Evolutionary conservation across 1,140 invertebrate genomes (phyloP).

Genomic region (Lepidurus apus): DNA sequence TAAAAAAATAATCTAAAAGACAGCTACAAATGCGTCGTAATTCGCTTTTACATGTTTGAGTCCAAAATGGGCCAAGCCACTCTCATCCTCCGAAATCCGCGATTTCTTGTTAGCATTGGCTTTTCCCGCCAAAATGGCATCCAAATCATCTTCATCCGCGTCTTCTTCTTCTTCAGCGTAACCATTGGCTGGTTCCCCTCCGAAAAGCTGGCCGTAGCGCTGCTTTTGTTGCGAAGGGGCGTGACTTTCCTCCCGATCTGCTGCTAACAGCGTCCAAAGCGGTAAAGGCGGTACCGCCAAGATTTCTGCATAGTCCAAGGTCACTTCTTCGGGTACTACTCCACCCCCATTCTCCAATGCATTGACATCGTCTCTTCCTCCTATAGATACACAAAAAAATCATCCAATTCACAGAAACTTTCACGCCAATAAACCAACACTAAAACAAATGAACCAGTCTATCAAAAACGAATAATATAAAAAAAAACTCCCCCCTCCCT

Average conservation of each 20-base stretch:
- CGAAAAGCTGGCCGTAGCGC: constrained; percentile 24
- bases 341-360: constrained; percentile 46
- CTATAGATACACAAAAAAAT: background rate
- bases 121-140: constrained; percentile 8
- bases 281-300: constrained; percentile 94
- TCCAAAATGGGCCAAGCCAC: constrained; percentile 70
- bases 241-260: constrained; percentile 68
- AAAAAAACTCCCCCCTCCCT: too few species aligned
- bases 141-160: constrained; percentile 35
- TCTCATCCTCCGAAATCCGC: constrained; percentile 52
- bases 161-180: constrained; percentile 35
- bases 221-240: constrained; percentile 34
- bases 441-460: too few species aligned
- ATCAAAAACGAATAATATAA: too few species aligned
- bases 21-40: background rate
- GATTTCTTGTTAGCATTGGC: background rate
- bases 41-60: constrained; percentile 59
- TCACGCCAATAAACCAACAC: too few species aligned
- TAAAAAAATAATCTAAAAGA: background rate
- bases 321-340: constrained; percentile 74
- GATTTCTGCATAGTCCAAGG: constrained; percentile 91
- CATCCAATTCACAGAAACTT: too few species aligned
- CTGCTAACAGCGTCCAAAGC: constrained; percentile 87
- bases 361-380: background rate
- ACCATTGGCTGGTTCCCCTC: constrained; percentile 20